A percentile compares a stretch with the other conserved stretches of the same genome.
Conservation (phyloP, 2,888 invertebrate species). For the Leuctra nigra region DNA sequence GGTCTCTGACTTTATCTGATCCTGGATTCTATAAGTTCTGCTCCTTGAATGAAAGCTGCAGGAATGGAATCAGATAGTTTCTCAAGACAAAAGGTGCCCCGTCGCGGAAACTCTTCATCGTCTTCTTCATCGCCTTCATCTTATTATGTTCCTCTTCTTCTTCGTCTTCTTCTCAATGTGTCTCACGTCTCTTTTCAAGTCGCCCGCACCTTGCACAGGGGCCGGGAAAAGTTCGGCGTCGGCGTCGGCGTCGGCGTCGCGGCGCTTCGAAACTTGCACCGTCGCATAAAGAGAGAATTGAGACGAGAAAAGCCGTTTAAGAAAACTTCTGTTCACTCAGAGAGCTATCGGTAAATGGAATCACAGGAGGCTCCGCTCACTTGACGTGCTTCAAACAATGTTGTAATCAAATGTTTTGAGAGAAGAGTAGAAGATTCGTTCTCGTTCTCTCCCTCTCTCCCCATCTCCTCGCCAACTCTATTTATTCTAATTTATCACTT, state of each 20-base stretch:
- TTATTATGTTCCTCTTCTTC: conserved; percentile 17
- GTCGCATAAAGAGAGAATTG: conserved; percentile 22
- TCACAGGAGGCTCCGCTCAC: conserved; percentile 22
- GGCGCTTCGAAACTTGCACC: conserved; percentile 19
- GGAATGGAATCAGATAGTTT: conserved; percentile 18
- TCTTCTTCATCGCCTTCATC: conserved; percentile 2
- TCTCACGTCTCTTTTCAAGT: conserved; percentile 11
- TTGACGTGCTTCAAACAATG: conserved; percentile 26
- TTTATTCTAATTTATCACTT: conserved; percentile 29
- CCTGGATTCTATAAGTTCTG: not conserved
- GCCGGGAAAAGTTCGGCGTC: conserved; percentile 7
- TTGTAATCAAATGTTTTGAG: conserved; percentile 26
- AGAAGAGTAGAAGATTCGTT: conserved; percentile 10
- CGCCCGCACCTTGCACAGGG: conserved; percentile 11
- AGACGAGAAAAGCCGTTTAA: conserved; percentile 22
- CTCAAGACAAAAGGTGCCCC: conserved; percentile 8
- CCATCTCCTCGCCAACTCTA: conserved; percentile 21
- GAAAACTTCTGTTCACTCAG: conserved; percentile 20
- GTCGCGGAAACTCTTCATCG: conserved; percentile 19
- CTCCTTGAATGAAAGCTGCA: conserved; percentile 14
- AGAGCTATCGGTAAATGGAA: conserved; percentile 28
- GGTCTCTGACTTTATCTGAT: too few relatives aligned
- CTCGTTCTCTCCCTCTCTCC: conserved; percentile 34
- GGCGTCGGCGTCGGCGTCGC: not conserved
- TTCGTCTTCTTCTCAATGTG: not conserved